Conservation (phyloP, 2,797 vertebrate species). For the Leucoraja ocellata region DNA sequence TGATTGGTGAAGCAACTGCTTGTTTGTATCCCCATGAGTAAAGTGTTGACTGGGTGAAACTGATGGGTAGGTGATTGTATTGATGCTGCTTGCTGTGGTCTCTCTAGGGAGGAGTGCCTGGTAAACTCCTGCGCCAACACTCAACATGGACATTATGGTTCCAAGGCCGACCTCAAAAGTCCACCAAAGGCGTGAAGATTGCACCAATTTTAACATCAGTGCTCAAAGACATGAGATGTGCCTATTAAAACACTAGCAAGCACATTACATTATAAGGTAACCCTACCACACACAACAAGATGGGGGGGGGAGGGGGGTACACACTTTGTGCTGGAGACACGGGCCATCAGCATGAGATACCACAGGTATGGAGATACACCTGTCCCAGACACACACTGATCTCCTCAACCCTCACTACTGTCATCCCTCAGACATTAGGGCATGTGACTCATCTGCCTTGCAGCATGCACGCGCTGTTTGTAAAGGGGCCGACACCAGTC, state of each 20-base stretch:
- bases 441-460: slow-evolving; percentile 19
- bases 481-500: slow-evolving; percentile 15
- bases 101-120: slow-evolving; percentile 83
- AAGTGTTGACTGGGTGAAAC: background rate
- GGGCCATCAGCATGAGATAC: background rate
- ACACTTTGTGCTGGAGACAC: background rate
- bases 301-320: background rate
- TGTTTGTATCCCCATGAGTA: background rate
- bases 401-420: background rate
- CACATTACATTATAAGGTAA: slow-evolving; percentile 31
- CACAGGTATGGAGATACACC: background rate
- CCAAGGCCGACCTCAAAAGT: slow-evolving; percentile 84
- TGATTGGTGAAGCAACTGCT: background rate
- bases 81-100: slow-evolving; percentile 23
- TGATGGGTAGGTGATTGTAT: slow-evolving; percentile 1
- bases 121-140: slow-evolving; percentile 93
- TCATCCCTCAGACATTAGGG: background rate
- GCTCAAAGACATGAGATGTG: slow-evolving; percentile 31
- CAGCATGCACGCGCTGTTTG: background rate
- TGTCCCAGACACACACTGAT: background rate
- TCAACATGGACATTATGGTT: slow-evolving; percentile 82
- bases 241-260: slow-evolving; percentile 10
- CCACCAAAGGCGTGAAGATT: slow-evolving; percentile 80
- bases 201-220: slow-evolving; percentile 22
- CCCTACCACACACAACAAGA: background rate